Conservation (phyloP, 2,113 vertebrate genomes). For the Natator depressus region DNA sequence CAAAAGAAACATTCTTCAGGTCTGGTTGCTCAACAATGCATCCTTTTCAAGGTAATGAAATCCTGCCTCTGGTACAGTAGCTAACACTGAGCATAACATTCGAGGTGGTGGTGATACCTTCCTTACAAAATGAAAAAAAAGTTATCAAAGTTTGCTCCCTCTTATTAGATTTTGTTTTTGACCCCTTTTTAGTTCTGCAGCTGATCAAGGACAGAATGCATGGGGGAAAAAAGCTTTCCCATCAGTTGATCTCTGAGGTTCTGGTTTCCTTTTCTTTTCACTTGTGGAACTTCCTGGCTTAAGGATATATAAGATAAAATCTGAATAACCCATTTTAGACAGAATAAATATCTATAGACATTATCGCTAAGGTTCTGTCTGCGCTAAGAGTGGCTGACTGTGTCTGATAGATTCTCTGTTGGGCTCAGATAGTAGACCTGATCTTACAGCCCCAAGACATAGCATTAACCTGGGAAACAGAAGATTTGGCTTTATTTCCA, state of each 20-base stretch:
- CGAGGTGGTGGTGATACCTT: fast-evolving
- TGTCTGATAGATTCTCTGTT: not conserved
- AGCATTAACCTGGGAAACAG: not conserved
- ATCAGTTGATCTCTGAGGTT: not conserved
- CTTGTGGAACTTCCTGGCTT: not conserved
- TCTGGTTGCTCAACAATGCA: not conserved
- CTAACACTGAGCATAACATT: not conserved
- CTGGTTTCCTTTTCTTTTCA: not conserved
- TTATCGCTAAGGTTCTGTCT: not conserved
- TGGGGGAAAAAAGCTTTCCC: not conserved
- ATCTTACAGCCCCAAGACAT: not conserved
- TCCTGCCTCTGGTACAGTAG: not conserved
- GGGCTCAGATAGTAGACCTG: not conserved
- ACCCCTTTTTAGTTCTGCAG: not conserved
- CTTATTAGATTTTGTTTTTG: not conserved
- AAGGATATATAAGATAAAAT: not conserved
- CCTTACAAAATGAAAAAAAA: not conserved
- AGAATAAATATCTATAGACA: not conserved
- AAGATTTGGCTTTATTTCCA: not conserved
- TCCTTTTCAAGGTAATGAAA: not conserved
- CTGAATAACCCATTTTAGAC: conserved; percentile 32
- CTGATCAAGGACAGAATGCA: not conserved
- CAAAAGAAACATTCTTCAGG: not conserved
- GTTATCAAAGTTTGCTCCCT: not conserved
- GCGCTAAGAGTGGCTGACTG: not conserved